These are phyloP conservation scores for Rapana venosa DNA, from an alignment of 2,888 invertebrate genomes.

Conservation along the genomic window DNA sequence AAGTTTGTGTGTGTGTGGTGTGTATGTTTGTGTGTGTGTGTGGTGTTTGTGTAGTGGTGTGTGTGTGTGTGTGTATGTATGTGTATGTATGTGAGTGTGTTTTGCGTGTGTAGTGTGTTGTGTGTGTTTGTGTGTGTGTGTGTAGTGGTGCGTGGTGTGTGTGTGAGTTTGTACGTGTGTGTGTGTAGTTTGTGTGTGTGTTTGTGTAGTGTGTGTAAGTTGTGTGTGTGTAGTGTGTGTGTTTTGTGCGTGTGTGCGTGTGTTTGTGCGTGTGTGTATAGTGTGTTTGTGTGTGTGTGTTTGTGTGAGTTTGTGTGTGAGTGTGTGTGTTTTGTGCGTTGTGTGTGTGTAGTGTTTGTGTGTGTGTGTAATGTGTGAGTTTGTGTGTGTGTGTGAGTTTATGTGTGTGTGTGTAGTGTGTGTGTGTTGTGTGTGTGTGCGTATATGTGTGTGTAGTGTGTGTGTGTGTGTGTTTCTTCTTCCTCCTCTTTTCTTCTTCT, in stretches of 20 bases:
- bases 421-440: background rate
- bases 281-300: background rate
- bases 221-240: background rate
- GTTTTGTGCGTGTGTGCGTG: background rate
- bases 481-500: background rate
- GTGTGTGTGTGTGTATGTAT: background rate
- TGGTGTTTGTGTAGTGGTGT: background rate
- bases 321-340: background rate
- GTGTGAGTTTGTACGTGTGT: constrained; percentile 7
- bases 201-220: background rate
- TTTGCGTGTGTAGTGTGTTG: background rate
- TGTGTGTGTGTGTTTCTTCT: background rate
- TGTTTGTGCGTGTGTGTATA: background rate
- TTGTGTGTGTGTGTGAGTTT: background rate
- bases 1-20: no score
- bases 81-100: background rate
- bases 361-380: background rate
- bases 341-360: background rate
- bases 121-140: background rate
- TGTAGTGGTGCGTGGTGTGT: background rate
- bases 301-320: background rate
- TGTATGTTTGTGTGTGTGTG: background rate
- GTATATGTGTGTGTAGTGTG: background rate
- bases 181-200: background rate
- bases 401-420: background rate